A percentile compares a stretch with the other conserved stretches of the same genome.
Conservation (phyloP, 2,888 invertebrate species). For the Pterostichus madidus region DNA sequence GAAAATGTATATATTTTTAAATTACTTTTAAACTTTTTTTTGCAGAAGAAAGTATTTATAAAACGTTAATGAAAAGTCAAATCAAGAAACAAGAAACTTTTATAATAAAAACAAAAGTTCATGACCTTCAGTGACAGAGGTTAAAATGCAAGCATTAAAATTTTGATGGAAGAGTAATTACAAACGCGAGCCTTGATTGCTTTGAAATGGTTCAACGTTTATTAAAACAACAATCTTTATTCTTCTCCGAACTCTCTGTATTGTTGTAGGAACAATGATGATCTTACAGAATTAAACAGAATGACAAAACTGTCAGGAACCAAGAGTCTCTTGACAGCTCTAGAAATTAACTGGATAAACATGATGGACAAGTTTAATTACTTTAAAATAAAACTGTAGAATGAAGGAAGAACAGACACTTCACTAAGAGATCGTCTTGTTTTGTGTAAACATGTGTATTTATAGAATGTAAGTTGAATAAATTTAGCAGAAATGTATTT, state of each 20-base stretch:
- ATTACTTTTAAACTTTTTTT: conserved; percentile 14
- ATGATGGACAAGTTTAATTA: conserved; percentile 26
- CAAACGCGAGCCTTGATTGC: background rate
- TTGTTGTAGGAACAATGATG: conserved; percentile 2
- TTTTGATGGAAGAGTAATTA: conserved; percentile 25
- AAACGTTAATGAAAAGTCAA: conserved; percentile 18
- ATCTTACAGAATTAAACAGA: background rate
- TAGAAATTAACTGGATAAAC: conserved; percentile 28
- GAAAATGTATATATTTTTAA: conserved; percentile 9
- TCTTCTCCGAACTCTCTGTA: background rate
- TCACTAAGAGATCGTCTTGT: no score
- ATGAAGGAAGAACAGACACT: background rate
- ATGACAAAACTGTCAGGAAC: background rate
- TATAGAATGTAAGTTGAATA: no score
- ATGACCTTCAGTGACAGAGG: background rate
- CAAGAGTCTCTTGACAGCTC: conserved; percentile 5
- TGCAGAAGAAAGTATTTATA: background rate
- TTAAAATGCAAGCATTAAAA: background rate
- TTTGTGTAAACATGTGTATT: no score
- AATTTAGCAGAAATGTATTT: no score
- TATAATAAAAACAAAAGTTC: conserved; percentile 12
- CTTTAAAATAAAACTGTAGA: background rate
- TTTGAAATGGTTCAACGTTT: conserved; percentile 18
- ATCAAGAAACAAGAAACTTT: conserved; percentile 17
- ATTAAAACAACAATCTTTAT: conserved; percentile 20